A percentile compares a stretch with the other conserved stretches of the same genome.
These are phyloP conservation scores for Caenorhabditis brenneri DNA, from an alignment of 1,140 invertebrate species.

Conservation along the genomic window DNA sequence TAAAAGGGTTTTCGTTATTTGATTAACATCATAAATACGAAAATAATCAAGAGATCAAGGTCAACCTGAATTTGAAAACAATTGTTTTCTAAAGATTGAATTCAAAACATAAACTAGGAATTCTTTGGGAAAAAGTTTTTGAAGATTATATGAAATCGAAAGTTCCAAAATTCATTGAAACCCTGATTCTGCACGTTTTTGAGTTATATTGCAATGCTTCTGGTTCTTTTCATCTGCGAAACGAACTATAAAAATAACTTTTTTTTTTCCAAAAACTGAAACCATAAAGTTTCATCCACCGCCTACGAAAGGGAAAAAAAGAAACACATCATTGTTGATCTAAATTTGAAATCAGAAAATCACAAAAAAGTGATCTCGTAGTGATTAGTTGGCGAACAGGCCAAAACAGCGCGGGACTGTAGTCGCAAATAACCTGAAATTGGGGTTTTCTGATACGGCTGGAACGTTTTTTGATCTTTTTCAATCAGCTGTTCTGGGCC, in stretches of 20 bases:
- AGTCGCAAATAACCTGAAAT: conserved; percentile 28
- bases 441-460: background rate
- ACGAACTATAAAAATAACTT: background rate
- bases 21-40: background rate
- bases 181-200: too few relatives aligned
- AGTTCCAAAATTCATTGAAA: too few relatives aligned
- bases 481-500: background rate
- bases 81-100: background rate
- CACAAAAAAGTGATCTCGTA: background rate
- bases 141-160: too few relatives aligned
- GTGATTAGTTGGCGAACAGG: conserved; percentile 25
- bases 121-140: background rate
- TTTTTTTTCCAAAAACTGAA: background rate
- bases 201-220: too few relatives aligned
- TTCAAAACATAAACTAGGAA: background rate
- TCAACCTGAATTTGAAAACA: background rate
- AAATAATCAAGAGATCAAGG: conserved; percentile 16
- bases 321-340: background rate
- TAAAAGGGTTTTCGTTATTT: background rate
- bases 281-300: background rate
- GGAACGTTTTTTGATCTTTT: conserved; percentile 8
- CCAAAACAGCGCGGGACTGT: background rate
- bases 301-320: background rate
- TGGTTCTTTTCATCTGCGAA: background rate
- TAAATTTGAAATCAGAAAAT: background rate